These are phyloP conservation scores for Desmophyllum pertusum DNA, from an alignment of 92 coral and sea anemone genomes.

Conservation along the genomic window DNA sequence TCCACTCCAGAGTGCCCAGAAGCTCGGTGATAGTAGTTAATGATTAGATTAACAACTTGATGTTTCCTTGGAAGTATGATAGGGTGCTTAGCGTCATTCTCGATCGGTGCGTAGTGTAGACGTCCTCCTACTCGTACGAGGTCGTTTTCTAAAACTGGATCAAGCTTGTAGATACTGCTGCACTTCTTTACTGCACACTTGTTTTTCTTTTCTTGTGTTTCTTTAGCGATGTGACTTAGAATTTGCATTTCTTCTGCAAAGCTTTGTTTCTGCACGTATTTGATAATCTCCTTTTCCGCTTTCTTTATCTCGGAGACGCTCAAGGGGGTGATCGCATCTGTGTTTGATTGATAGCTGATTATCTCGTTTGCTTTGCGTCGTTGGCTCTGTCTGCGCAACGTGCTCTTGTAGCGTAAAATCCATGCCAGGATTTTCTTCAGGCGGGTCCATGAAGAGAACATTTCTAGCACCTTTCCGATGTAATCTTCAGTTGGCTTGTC, in stretches of 20 bases:
- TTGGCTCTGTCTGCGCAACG: background rate
- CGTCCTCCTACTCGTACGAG: conserved; percentile 37
- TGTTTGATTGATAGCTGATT: background rate
- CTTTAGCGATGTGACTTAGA: background rate
- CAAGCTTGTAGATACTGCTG: conserved; percentile 18
- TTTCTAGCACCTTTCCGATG: background rate
- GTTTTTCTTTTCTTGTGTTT: background rate
- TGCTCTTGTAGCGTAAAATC: conserved; percentile 40
- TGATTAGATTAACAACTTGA: conserved; percentile 30
- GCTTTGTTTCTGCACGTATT: conserved; percentile 27
- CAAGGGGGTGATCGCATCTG: background rate
- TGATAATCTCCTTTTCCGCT: conserved; percentile 27
- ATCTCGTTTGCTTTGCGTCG: background rate
- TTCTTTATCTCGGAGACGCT: conserved; percentile 19
- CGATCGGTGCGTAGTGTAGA: conserved; percentile 21
- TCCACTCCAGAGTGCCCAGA: conserved; percentile 44
- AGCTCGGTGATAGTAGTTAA: conserved; percentile 29
- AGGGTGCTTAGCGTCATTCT: conserved; percentile 16
- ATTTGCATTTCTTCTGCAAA: background rate
- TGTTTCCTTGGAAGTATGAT: conserved; percentile 33
- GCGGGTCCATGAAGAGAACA: conserved; percentile 50
- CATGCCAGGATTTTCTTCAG: conserved; percentile 55
- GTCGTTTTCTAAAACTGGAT: conserved; percentile 3
- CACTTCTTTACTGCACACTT: conserved; percentile 6
- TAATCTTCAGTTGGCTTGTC: background rate